These are phyloP conservation scores for Plusia festucae DNA, from an alignment of 2,888 invertebrate species.

Conservation along the genomic window DNA sequence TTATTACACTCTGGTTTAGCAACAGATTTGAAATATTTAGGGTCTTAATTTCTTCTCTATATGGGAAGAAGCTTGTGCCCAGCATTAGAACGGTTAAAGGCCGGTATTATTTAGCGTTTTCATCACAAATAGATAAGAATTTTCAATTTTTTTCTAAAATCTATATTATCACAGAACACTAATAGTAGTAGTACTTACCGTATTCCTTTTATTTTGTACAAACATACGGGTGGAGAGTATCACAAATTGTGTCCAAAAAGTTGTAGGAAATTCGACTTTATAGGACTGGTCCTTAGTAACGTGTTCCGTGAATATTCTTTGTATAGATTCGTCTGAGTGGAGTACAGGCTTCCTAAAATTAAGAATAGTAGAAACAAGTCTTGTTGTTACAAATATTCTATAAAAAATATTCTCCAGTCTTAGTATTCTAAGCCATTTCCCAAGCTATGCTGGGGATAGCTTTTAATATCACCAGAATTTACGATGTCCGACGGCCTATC, in stretches of 20 bases:
- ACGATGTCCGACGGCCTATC: too few relatives aligned
- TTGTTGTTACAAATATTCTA: not conserved
- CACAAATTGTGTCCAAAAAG: constrained; percentile 87
- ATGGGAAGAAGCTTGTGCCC: too few relatives aligned
- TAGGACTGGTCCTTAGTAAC: constrained; percentile 80
- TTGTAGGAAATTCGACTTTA: constrained; percentile 87
- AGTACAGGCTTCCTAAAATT: constrained; percentile 77
- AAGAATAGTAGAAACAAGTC: not conserved
- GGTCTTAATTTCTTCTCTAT: too few relatives aligned
- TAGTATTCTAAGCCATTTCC: too few relatives aligned
- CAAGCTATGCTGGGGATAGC: too few relatives aligned
- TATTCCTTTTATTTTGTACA: constrained; percentile 87
- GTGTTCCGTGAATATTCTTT: constrained; percentile 83
- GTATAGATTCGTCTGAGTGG: constrained; percentile 83
- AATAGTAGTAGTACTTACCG: constrained; percentile 70
- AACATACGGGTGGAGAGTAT: constrained; percentile 88
- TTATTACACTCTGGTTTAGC: not conserved
- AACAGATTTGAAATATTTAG: not conserved
- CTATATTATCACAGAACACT: too few relatives aligned
- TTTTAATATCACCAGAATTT: too few relatives aligned
- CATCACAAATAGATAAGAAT: too few relatives aligned
- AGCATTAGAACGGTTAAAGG: too few relatives aligned
- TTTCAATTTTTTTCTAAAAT: too few relatives aligned
- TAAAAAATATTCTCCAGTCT: too few relatives aligned
- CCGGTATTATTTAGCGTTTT: too few relatives aligned